A percentile compares a stretch with the other conserved stretches of the same genome.
Evolutionary conservation across 2,888 invertebrate species (phyloP).

Genomic region (Ophion ellenae): DNA sequence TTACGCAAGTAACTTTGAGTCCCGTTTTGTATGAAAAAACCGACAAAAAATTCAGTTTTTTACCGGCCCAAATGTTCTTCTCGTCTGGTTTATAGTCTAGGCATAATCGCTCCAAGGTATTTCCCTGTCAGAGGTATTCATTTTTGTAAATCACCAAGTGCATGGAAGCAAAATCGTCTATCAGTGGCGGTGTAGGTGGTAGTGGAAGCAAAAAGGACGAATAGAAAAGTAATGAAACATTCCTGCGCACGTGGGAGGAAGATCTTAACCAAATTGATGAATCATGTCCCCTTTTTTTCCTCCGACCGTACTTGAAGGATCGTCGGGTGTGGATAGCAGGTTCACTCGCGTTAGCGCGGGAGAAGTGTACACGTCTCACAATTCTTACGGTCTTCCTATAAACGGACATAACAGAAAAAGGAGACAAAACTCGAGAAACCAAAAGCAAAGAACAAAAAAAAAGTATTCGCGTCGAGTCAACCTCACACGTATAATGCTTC

Average conservation of each 20-base stretch:
- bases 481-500: slow-evolving; percentile 19
- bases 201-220: slow-evolving; percentile 65
- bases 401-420: slow-evolving; percentile 66
- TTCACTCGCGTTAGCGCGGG: slow-evolving; percentile 67
- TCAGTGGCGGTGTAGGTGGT: slow-evolving; percentile 21
- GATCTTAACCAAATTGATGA: slow-evolving; percentile 2
- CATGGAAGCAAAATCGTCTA: slow-evolving; percentile 34
- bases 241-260: slow-evolving; percentile 70
- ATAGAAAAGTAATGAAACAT: slow-evolving; percentile 78
- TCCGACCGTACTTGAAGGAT: slow-evolving; percentile 27
- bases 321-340: slow-evolving; percentile 57
- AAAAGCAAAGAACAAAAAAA: neutral
- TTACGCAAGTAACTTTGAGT: no score
- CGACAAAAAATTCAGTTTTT: neutral
- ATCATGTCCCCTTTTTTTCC: slow-evolving; percentile 7
- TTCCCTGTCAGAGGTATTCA: slow-evolving; percentile 47
- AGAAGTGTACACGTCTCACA: slow-evolving; percentile 67
- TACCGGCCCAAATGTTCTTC: neutral
- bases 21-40: no score
- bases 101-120: no score
- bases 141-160: slow-evolving; percentile 58
- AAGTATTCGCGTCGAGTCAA: slow-evolving; percentile 12
- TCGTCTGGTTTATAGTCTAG: no score
- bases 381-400: slow-evolving; percentile 81
- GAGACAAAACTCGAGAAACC: slow-evolving; percentile 70